phyloP scores from a whole-genome alignment of 2,797 vertebrate genomes.

The Euthynnus affinis region DNA sequence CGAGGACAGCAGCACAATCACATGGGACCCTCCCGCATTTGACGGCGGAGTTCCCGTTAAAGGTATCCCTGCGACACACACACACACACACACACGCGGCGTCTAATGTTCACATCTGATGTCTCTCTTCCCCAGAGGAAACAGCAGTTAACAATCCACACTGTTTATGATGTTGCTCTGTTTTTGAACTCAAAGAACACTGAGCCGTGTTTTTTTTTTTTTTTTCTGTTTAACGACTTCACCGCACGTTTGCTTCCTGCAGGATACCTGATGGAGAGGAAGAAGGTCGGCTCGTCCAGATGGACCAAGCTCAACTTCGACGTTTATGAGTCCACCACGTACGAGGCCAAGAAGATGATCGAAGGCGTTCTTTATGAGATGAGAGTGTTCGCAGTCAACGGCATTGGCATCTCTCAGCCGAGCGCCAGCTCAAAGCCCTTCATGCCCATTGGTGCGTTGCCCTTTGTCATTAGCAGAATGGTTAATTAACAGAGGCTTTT shows the following conservation, averaged over 20 bases:
- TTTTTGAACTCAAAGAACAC: slow-evolving; percentile 15
- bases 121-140: slow-evolving; percentile 51
- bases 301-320: slow-evolving; percentile 96
- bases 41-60: slow-evolving; percentile 90
- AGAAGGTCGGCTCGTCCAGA: slow-evolving; percentile 89
- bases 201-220: too few relatives aligned
- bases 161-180: slow-evolving; percentile 17
- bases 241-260: slow-evolving; percentile 17
- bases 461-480: slow-evolving; percentile 65
- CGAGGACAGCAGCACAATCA: slow-evolving; percentile 87
- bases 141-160: slow-evolving; percentile 42
- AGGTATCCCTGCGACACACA: slow-evolving; percentile 81
- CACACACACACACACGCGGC: background rate
- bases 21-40: slow-evolving; percentile 89
- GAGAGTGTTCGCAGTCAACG: slow-evolving; percentile 92
- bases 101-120: slow-evolving; percentile 63
- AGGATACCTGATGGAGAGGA: slow-evolving; percentile 94
- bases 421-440: slow-evolving; percentile 90
- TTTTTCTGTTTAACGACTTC: slow-evolving; percentile 23
- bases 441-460: slow-evolving; percentile 92
- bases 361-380: slow-evolving; percentile 94
- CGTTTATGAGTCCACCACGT: slow-evolving; percentile 85
- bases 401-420: slow-evolving; percentile 91
- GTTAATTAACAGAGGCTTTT: slow-evolving; percentile 70
- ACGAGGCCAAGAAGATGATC: slow-evolving; percentile 92